Percentiles rank a stretch among this genome's conserved stretches.
Evolutionary conservation across 2,797 vertebrate genomes (phyloP).

Genomic region (Poecilia picta): DNA sequence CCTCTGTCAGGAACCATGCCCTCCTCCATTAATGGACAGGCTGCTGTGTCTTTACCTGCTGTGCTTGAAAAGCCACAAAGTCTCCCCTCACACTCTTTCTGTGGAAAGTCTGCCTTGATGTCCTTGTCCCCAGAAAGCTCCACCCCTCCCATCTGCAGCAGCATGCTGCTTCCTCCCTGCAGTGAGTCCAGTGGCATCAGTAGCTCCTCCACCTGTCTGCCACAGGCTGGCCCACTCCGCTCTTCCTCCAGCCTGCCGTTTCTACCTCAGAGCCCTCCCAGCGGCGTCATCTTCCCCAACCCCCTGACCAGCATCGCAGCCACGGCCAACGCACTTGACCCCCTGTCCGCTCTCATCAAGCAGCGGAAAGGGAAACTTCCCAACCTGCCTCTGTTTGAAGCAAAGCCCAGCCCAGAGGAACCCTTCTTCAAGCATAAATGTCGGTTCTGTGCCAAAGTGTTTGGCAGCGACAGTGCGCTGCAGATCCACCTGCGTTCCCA

Average conservation of each 20-base stretch:
- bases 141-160: constrained; percentile 64
- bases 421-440: constrained; percentile 99
- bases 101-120: constrained; percentile 79
- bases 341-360: constrained; percentile 92
- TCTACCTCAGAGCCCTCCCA: constrained; percentile 94
- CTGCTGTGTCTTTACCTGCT: constrained; percentile 71
- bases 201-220: constrained; percentile 77
- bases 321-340: constrained; percentile 93
- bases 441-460: constrained; percentile 98
- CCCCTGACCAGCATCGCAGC: constrained; percentile 95
- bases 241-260: constrained; percentile 89
- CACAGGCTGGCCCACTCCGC: constrained; percentile 82
- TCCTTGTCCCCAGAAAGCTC: constrained; percentile 76
- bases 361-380: constrained; percentile 92
- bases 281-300: constrained; percentile 95
- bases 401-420: constrained; percentile 91
- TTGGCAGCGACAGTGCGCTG: constrained; percentile 97
- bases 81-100: constrained; percentile 78
- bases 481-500: constrained; percentile 99
- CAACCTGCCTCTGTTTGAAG: constrained; percentile 90
- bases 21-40: constrained; percentile 78
- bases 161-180: constrained; percentile 75
- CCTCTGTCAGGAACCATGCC: constrained; percentile 85
- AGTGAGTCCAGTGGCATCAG: constrained; percentile 71
- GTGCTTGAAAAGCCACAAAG: constrained; percentile 80